Evolutionary conservation across 2,113 vertebrate species (phyloP), one percentile per base, ranked within the genome.

Genomic region (Cyphomyrus plagiostoma): DNA sequence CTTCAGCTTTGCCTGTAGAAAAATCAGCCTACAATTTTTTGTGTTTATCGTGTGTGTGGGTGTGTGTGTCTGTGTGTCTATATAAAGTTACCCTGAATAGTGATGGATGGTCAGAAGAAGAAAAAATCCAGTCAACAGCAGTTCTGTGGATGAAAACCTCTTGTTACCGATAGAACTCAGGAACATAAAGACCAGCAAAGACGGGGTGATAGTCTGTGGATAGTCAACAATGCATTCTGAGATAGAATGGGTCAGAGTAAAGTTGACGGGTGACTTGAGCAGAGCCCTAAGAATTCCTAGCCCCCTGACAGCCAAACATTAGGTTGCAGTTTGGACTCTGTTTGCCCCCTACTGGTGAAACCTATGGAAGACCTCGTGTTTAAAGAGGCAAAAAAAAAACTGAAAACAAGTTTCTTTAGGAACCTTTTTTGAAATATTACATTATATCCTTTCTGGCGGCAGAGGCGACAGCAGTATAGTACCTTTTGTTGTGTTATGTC

Each of bases 381-480:
- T 15, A 46, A 56, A 30, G 19, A 42, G 21, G 53, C 91, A 56
- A 53, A 82, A 74, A 93, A 93, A 94, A 95, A 96, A 95, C 95
- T 95, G 95, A 95, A 96, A 95, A 92, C 95, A 95, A 96, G 95
- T 94, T 92, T 89, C 95, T 94, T 94, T 94, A 66, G 62, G 62
- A 26, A 26, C 9, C n/a, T 30, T 30, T 26, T 92, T 95, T 30
- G 90, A 93, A 91, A 94, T 92, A 93, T 74, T 91, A 93, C 92
- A 94, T 93, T 91, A 92, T 91, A 92, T 93, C 92, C 85, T 90
- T 1, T 70, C 56, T 88, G 42, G n/a, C 87, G 9, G 62, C 26
- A 45, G 62, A 88, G 56, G 91, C 94, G 94, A 95, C 94, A 95
- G 95, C 95, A 95, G 94, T 94, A 90, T 95, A 95, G 95, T 95